phyloP scores from a whole-genome alignment of 2,113 vertebrate species.

The Notothenia rossii region DNA sequence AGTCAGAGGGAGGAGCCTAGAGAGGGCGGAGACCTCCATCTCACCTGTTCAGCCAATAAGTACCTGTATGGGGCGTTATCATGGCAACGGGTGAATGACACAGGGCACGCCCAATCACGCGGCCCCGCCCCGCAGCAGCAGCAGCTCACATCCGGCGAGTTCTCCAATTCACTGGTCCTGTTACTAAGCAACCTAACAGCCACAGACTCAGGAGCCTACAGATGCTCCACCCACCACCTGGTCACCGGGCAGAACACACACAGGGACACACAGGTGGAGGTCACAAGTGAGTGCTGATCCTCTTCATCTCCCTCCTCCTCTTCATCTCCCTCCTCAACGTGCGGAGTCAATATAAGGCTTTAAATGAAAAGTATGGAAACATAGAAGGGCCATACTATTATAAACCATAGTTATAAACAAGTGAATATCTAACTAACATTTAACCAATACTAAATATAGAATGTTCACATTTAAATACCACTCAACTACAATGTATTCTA shows the following conservation, averaged over 20 bases:
- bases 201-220: constrained; percentile 89
- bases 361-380: too few relatives aligned
- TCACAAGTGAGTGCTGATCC: constrained; percentile 86
- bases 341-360: too few relatives aligned
- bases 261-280: constrained; percentile 88
- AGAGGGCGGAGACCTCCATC: constrained; percentile 90
- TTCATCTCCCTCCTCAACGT: neutral
- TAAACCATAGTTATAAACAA: too few relatives aligned
- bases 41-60: constrained; percentile 92
- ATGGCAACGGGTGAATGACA: constrained; percentile 86
- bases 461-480: too few relatives aligned
- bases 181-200: constrained; percentile 88
- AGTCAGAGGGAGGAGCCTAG: constrained; percentile 85
- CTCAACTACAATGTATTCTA: too few relatives aligned
- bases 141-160: constrained; percentile 76
- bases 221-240: constrained; percentile 89
- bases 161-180: constrained; percentile 86
- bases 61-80: constrained; percentile 90
- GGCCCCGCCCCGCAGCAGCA: constrained; percentile 45
- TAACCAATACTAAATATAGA: too few relatives aligned
- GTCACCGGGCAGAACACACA: constrained; percentile 87
- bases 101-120: neutral
- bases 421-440: too few relatives aligned
- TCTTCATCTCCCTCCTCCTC: neutral
- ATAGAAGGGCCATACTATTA: too few relatives aligned